phyloP scores from a whole-genome alignment of 2,797 vertebrate genomes.

The Sphenodon punctatus region DNA sequence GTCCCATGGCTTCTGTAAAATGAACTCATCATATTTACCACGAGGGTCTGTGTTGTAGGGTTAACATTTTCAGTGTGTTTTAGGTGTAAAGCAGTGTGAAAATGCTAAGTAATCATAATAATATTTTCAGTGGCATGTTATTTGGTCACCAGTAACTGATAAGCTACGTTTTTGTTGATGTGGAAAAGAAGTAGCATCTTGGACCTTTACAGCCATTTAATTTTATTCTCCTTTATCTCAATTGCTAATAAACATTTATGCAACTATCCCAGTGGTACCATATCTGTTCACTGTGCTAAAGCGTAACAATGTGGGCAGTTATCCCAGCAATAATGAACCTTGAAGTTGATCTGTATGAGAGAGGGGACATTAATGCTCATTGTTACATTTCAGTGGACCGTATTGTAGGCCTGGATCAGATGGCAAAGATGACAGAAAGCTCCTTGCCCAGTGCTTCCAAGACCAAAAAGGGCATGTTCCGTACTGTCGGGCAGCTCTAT shows the following conservation, averaged over 20 bases:
- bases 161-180: not conserved
- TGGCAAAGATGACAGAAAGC: constrained; percentile 95
- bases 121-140: not conserved
- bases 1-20: too few species aligned
- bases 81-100: not conserved
- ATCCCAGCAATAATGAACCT: not conserved
- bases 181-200: not conserved
- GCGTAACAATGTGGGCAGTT: not conserved
- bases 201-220: not conserved
- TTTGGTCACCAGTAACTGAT: not conserved
- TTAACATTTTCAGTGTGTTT: not conserved
- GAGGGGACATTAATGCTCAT: not conserved
- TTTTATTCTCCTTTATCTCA: not conserved
- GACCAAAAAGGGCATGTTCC: constrained; percentile 99
- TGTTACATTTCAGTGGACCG: constrained; percentile 83
- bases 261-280: not conserved
- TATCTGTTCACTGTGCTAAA: not conserved
- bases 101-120: not conserved
- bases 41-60: not conserved
- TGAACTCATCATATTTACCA: too few species aligned
- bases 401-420: constrained; percentile 94
- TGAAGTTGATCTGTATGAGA: not conserved
- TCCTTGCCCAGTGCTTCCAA: constrained; percentile 89
- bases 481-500: constrained; percentile 96
- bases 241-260: not conserved